These are phyloP conservation scores for Aptenodytes forsteri DNA, from an alignment of 2,113 vertebrate species.

Conservation along the genomic window DNA sequence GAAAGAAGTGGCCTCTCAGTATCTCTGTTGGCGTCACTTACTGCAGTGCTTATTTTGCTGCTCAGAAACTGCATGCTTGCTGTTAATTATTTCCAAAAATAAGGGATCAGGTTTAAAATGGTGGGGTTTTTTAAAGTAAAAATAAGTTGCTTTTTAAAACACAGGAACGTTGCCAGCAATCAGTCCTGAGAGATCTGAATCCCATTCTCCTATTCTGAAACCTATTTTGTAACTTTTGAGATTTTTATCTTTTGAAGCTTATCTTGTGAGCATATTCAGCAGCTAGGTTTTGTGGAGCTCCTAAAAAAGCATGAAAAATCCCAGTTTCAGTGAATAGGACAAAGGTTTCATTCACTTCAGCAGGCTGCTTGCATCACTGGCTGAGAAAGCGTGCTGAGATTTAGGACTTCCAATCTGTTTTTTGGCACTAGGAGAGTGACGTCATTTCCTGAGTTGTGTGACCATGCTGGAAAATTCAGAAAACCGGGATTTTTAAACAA, in stretches of 20 bases:
- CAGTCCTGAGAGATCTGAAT: neutral
- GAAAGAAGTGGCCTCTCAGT: neutral
- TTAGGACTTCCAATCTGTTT: constrained; percentile 7
- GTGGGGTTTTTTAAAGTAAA: accelerated
- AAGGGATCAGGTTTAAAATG: neutral
- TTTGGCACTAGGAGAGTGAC: neutral
- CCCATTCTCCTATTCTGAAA: neutral
- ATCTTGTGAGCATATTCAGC: neutral
- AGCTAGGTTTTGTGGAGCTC: neutral
- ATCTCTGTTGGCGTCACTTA: neutral
- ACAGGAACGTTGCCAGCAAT: neutral
- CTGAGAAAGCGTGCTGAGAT: constrained; percentile 6
- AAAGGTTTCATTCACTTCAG: constrained; percentile 35
- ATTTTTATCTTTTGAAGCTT: neutral
- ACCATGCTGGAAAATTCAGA: neutral
- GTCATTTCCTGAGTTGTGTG: constrained; percentile 27
- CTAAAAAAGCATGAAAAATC: neutral
- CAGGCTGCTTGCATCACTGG: neutral
- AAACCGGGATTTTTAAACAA: neutral
- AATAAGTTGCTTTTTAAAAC: neutral
- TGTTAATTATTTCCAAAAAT: neutral
- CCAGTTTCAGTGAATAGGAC: neutral
- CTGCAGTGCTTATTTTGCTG: neutral
- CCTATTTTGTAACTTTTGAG: neutral
- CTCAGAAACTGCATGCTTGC: neutral